phyloP scores from a whole-genome alignment of 2,113 vertebrate species.

The Laticauda laticaudata region DNA sequence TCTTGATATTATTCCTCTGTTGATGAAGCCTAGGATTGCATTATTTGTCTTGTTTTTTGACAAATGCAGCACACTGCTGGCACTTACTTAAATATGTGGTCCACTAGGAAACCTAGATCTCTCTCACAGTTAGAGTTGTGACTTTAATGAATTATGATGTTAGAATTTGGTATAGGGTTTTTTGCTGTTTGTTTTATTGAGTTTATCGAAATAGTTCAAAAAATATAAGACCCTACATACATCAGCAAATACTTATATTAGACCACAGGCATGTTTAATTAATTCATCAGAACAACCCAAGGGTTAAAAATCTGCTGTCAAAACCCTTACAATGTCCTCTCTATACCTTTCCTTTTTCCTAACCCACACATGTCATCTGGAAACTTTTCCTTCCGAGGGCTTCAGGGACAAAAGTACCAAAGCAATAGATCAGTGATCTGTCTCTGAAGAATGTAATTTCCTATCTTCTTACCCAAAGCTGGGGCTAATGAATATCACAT shows the following conservation, averaged over 20 bases:
- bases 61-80: too few species aligned
- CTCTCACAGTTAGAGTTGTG: neutral
- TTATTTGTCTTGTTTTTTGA: too few species aligned
- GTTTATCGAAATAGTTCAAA: neutral
- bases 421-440: neutral
- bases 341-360: too few species aligned
- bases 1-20: neutral
- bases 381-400: neutral
- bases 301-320: too few species aligned
- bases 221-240: neutral
- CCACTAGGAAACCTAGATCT: too few species aligned
- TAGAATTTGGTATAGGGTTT: neutral
- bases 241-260: neutral
- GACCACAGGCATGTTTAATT: neutral
- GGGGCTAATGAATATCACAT: neutral
- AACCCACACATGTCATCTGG: too few species aligned
- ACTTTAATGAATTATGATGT: neutral
- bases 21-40: neutral
- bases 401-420: neutral
- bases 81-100: too few species aligned
- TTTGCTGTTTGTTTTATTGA: neutral
- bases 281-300: neutral
- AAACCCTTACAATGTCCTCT: too few species aligned
- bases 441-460: neutral
- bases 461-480: neutral